These are phyloP conservation scores for Epicampocera succincta DNA, from an alignment of 2,888 invertebrate species.

Conservation along the genomic window DNA sequence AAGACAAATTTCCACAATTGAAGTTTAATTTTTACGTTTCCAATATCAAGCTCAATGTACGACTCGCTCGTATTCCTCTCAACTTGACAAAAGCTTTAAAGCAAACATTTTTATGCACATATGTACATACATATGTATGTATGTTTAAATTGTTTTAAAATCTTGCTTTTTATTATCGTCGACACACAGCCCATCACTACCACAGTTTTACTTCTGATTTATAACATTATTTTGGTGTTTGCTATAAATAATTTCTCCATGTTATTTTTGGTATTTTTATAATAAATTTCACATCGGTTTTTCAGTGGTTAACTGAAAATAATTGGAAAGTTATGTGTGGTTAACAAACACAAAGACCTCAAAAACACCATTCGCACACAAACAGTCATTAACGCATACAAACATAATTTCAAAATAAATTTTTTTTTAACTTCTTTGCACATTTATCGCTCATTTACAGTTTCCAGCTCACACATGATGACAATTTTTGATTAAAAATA, in stretches of 20 bases:
- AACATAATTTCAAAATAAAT: not conserved
- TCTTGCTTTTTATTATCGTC: not conserved
- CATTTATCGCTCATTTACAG: constrained; percentile 30
- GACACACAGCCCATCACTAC: constrained; percentile 12
- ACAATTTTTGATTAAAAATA: constrained; percentile 42
- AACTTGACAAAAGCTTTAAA: not conserved
- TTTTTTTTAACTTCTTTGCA: constrained; percentile 4
- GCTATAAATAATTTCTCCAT: constrained; percentile 62
- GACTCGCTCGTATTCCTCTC: not conserved
- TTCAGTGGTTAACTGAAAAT: constrained; percentile 66
- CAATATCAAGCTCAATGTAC: not conserved
- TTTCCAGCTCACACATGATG: constrained; percentile 36
- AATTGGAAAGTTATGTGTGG: constrained; percentile 69
- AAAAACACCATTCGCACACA: constrained; percentile 26
- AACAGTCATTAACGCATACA: not conserved
- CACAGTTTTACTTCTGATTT: constrained; percentile 30
- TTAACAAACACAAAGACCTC: constrained; percentile 59
- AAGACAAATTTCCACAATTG: not conserved
- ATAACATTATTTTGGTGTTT: constrained; percentile 49
- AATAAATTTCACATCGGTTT: constrained; percentile 67
- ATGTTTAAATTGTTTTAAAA: constrained; percentile 25
- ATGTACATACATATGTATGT: too few species aligned
- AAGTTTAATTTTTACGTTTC: not conserved
- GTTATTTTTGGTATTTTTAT: constrained; percentile 67
- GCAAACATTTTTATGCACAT: too few species aligned